These are phyloP conservation scores for Micropoecilia bifurca DNA, from an alignment of 2,797 vertebrate genomes.

Conservation along the genomic window DNA sequence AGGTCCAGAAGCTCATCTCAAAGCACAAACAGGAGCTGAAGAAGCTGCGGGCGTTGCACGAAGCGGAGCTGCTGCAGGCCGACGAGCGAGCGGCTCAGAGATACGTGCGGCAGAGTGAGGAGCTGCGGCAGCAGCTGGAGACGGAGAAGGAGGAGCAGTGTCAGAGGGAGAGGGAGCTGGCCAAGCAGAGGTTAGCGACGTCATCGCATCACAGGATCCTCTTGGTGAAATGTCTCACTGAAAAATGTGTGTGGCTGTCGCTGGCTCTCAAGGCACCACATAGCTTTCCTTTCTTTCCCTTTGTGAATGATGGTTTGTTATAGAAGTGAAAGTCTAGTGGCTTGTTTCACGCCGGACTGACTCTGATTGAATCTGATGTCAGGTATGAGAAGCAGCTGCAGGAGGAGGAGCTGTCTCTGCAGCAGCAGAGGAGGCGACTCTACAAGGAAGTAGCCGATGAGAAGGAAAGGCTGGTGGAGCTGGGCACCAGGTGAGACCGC, in stretches of 20 bases:
- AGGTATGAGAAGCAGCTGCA: constrained; percentile 94
- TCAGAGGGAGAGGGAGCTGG: constrained; percentile 86
- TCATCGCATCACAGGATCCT: no score
- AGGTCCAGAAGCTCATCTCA: constrained; percentile 94
- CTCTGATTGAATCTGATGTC: constrained; percentile 23
- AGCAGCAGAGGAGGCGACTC: constrained; percentile 90
- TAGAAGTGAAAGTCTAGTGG: neutral
- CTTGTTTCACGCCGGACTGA: neutral
- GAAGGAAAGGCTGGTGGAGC: constrained; percentile 89
- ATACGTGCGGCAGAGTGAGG: constrained; percentile 84
- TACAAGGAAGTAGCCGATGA: constrained; percentile 91
- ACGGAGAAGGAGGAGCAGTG: constrained; percentile 86
- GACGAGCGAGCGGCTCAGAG: constrained; percentile 86
- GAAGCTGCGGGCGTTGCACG: constrained; percentile 87
- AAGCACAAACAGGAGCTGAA: constrained; percentile 93
- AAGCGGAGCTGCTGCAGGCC: constrained; percentile 88
- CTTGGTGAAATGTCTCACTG: neutral
- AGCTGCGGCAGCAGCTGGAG: constrained; percentile 87
- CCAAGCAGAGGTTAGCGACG: constrained; percentile 83
- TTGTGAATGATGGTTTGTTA: neutral
- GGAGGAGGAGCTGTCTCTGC: constrained; percentile 88
- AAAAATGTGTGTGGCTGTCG: neutral
- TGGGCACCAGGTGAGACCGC: constrained; percentile 85
- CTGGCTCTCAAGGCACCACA: neutral
- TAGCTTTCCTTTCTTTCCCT: neutral